Conservation (phyloP, 2,888 invertebrate species). For the Drosophila colorata region DNA sequence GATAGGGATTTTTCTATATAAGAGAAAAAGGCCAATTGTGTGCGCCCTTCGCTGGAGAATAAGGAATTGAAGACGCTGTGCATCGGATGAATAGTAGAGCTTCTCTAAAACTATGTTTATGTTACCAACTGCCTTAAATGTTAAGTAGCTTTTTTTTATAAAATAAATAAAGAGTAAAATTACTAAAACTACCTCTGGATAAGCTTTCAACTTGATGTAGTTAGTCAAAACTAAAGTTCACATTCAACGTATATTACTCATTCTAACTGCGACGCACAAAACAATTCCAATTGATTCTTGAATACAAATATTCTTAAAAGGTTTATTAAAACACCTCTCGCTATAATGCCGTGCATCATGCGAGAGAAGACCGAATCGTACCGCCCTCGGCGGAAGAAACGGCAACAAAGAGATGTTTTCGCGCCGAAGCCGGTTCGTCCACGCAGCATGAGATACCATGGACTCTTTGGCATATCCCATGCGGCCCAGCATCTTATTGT, state of each 20-base stretch:
- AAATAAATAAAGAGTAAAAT: too few relatives aligned
- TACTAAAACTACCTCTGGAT: not conserved
- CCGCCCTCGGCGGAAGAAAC: conserved; percentile 34
- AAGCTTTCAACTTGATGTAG: conserved; percentile 1
- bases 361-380: conserved; percentile 50
- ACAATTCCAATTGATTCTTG: not conserved
- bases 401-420: conserved; percentile 38
- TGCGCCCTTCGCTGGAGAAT: too few relatives aligned
- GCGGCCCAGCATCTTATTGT: conserved; percentile 82
- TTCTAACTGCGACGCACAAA: too few relatives aligned
- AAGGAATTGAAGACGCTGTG: too few relatives aligned
- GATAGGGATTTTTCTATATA: too few relatives aligned
- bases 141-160: too few relatives aligned
- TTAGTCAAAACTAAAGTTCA: not conserved
- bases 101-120: too few relatives aligned
- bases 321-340: not conserved
- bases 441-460: conserved; percentile 76
- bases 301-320: too few relatives aligned
- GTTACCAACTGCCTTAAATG: too few relatives aligned
- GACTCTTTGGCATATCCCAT: conserved; percentile 81
- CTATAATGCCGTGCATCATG: conserved; percentile 57
- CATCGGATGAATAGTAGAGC: too few relatives aligned
- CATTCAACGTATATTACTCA: conserved; percentile 6
- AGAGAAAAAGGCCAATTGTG: too few relatives aligned
- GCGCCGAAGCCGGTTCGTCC: conserved; percentile 79